These are phyloP conservation scores for Pelobates fuscus DNA, from an alignment of 2,113 vertebrate species.

Conservation along the genomic window DNA sequence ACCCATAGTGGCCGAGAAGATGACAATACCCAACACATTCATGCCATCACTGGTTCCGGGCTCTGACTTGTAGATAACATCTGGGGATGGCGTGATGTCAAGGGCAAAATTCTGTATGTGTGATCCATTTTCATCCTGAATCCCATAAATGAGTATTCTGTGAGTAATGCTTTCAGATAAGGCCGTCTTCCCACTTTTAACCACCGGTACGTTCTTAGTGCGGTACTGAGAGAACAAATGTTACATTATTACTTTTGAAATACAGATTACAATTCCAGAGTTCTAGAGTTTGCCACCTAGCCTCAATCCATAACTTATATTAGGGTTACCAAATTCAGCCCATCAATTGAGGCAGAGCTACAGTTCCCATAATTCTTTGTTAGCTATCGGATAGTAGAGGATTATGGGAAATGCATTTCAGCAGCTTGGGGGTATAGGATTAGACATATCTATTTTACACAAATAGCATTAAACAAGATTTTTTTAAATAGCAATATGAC, in stretches of 20 bases:
- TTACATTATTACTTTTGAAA: background rate
- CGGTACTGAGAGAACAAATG: constrained; percentile 77
- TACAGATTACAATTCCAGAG: no score
- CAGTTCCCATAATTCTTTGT: no score
- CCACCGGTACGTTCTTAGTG: constrained; percentile 81
- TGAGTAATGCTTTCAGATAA: constrained; percentile 74
- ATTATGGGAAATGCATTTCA: no score
- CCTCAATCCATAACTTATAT: no score
- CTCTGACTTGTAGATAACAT: constrained; percentile 87
- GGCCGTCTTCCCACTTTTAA: constrained; percentile 74
- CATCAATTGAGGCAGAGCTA: no score
- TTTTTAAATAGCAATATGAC: no score
- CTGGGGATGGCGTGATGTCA: constrained; percentile 90
- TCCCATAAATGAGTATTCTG: constrained; percentile 81
- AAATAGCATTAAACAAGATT: no score
- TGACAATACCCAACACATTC: constrained; percentile 97
- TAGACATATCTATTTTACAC: no score
- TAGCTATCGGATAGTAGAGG: no score
- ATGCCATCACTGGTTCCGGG: constrained; percentile 93
- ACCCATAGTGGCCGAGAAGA: constrained; percentile 98
- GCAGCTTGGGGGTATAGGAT: no score
- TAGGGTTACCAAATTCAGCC: no score
- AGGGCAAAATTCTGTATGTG: constrained; percentile 88
- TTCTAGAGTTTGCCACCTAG: no score
- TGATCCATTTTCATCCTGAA: constrained; percentile 90